Base-by-base conservation (phyloP, 2,888 invertebrate species). In the Myopa tessellatipennis region DNA sequence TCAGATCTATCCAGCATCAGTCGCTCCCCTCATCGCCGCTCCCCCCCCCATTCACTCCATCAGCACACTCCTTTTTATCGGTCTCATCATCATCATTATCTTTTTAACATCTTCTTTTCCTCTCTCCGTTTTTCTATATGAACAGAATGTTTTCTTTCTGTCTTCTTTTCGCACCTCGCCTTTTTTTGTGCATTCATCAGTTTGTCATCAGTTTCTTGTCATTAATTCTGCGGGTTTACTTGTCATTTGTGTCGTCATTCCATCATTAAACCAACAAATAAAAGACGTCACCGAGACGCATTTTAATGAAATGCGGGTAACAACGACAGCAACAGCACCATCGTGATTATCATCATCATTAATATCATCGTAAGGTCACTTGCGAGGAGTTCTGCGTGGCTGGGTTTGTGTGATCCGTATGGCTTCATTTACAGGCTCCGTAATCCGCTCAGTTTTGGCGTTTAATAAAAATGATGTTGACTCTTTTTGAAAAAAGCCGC, bases 221-320 rank as follows among this genome's bases (percentile, higher is more conserved):
- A 81, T 83, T 82, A 82, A 82, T 83, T 81, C 80, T 82, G 80
- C 80, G 81, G 81, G 82, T 77, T 81, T 80, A 80, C 78, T 80
- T 82, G 82, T 82, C 82, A 83, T 79, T 81, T 77, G 79, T 83
- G 82, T 82, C 81, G 83, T 82, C 80, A 81, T 81, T 82, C 82
- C 82, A 82, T 83, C 83, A 82, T 83, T 81, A 82, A 79, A 81
- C 68, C 78, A 74, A 76, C 79, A 82, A 80, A 82, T 79, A 80
- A 79, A 79, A 78, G 80, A 79, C 81, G 78, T 81, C 79, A 77
- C 79, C 65, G 82, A 80, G 82, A 82, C 45, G 45, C 45, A 79
- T 80, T 82, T 82, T 82, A 81, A 82, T 80, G 78, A 82, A 82
- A 82, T 79, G 77, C 55, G 55, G 16, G 8, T n/a, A 5, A 55